A percentile compares a stretch with the other conserved stretches of the same genome.
Evolutionary conservation across 1,140 invertebrate species (phyloP).

Genomic region (Brachionus rotundiformis): DNA sequence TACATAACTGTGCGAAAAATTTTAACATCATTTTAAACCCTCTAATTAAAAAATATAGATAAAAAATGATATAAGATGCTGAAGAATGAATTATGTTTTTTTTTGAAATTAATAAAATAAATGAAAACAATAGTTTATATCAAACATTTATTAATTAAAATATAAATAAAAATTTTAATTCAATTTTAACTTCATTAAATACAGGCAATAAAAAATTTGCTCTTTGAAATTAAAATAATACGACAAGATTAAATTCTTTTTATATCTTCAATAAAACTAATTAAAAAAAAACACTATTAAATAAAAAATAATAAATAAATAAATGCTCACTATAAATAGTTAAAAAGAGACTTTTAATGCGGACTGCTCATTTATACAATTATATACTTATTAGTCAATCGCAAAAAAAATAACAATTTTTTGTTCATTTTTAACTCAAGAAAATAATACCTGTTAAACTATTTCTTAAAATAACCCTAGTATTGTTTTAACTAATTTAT

Average conservation of each 20-base stretch:
- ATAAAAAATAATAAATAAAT: constrained; percentile 10
- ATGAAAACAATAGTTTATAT: neutral
- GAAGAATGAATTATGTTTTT: too few relatives aligned
- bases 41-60: too few relatives aligned
- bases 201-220: neutral
- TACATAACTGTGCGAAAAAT: too few relatives aligned
- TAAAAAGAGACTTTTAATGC: neutral
- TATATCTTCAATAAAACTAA: constrained; percentile 33
- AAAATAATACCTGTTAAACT: neutral
- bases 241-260: neutral
- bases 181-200: constrained; percentile 20
- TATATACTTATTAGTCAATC: neutral
- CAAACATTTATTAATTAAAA: constrained; percentile 2
- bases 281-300: neutral
- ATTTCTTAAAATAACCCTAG: neutral
- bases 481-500: neutral
- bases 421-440: constrained; percentile 1
- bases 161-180: neutral
- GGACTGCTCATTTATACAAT: neutral
- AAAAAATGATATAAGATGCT: too few relatives aligned
- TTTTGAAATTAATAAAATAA: neutral
- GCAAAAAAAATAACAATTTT: neutral
- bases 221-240: constrained; percentile 2
- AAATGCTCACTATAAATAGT: constrained; percentile 15
- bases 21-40: too few relatives aligned